Evolutionary conservation across 2,888 invertebrate species (phyloP), one percentile per base, ranked within the genome.

Genomic region (Himalopsyche tibetana): DNA sequence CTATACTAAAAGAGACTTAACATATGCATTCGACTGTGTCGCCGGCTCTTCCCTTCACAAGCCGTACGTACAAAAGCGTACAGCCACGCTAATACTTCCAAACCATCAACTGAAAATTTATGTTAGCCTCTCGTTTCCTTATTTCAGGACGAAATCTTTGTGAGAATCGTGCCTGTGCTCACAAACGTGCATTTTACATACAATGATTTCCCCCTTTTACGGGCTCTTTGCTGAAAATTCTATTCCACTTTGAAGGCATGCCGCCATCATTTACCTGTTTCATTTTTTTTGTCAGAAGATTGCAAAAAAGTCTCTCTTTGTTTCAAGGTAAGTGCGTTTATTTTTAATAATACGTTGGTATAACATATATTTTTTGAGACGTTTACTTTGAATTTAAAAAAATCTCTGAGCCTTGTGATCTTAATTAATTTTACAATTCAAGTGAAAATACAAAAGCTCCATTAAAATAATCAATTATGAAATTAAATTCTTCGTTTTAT

Each of bases 151-250:
- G 63, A 63, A 63, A 63, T 63, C 63, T 63, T 63, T 63, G n/a
- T 28, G 63, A 63, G 63, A 28, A 63, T 63, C 63, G 63, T 63
- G 63, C 63, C 63, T 28, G 63, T 28, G 63, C 63, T n/a, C 63
- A 19, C 63, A 63, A 63, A 63, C 63, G 63, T 63, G 63, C 63
- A 63, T 63, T 63, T 63, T 63, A 63, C 63, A 63, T 63, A 63
- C 63, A 63, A 63, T 63, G 63, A 63, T 63, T 63, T 63, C 63
- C 63, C 63, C 63, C 63, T 63, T 63, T 63, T 63, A 63, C 63
- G 63, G 63, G 63, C n/a, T 63, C 63, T 63, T 28, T 63, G 63
- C 63, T 63, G 63, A 63, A 63, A 63, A 63, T 28, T 63, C 63
- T 63, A 63, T 63, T 63, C 63, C 63, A 63, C 63, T 63, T 63